Conservation (phyloP, 2,888 invertebrate species). For the Stramonita haemastoma region DNA sequence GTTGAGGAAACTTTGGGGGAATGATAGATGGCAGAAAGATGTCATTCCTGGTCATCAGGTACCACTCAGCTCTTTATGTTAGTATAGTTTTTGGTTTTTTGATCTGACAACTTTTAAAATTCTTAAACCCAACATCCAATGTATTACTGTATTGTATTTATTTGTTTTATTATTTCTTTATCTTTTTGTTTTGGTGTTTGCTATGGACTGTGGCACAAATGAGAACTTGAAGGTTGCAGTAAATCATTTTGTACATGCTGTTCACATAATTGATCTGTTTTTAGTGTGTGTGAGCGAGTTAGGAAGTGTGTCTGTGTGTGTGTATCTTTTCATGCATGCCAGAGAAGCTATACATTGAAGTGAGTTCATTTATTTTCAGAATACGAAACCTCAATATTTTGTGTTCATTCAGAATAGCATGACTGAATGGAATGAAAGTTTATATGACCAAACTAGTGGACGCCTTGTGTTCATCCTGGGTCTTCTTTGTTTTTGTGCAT, state of each 20-base stretch:
- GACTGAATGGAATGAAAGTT: not conserved
- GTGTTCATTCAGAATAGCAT: not conserved
- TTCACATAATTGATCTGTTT: not conserved
- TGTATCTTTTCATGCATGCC: not conserved
- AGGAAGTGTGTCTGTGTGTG: not conserved
- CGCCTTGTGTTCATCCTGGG: not conserved
- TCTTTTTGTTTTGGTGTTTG: too few relatives aligned
- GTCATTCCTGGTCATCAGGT: too few relatives aligned
- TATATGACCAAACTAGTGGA: not conserved
- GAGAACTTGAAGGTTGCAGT: not conserved
- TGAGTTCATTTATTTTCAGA: too few relatives aligned
- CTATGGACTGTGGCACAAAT: not conserved
- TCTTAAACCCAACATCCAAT: too few relatives aligned
- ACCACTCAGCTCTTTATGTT: too few relatives aligned
- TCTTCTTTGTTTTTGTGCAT: not conserved
- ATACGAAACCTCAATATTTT: constrained; percentile 14
- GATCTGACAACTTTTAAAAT: too few relatives aligned
- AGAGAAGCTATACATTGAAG: too few relatives aligned
- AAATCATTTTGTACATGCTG: not conserved
- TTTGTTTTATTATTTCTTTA: too few relatives aligned
- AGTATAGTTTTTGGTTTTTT: too few relatives aligned
- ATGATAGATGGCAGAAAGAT: too few relatives aligned
- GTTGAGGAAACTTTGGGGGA: too few relatives aligned
- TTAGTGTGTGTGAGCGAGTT: not conserved
- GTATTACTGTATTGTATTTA: too few relatives aligned